Conservation (phyloP, 2,797 vertebrate genomes). For the Amazona ochrocephala region DNA sequence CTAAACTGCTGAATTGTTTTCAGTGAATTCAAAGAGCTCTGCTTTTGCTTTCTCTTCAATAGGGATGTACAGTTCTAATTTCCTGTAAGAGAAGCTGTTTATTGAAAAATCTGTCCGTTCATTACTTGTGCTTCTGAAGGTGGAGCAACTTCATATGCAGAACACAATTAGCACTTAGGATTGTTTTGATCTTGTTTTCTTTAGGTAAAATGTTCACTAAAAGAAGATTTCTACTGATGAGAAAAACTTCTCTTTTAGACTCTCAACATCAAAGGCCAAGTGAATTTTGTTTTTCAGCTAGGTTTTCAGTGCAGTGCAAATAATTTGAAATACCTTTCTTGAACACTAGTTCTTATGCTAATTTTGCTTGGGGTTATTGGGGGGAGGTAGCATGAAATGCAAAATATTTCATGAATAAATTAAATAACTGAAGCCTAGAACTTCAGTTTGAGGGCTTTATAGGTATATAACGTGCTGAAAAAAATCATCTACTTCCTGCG, state of each 20-base stretch:
- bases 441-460: background rate
- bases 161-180: slow-evolving; percentile 45
- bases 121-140: slow-evolving; percentile 17
- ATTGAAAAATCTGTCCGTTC: background rate
- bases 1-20: background rate
- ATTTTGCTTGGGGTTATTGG: background rate
- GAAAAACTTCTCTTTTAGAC: slow-evolving; percentile 2
- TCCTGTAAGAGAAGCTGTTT: slow-evolving; percentile 5
- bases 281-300: background rate
- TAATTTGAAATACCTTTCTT: slow-evolving; percentile 23
- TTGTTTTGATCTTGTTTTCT: slow-evolving; percentile 53
- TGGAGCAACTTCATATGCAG: slow-evolving; percentile 14
- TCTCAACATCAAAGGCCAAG: background rate
- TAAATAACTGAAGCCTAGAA: background rate
- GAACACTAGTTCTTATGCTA: background rate
- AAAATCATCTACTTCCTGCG: background rate
- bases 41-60: background rate
- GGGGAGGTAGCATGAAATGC: background rate
- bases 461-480: background rate
- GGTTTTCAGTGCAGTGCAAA: background rate
- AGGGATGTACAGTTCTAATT: background rate
- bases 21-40: background rate
- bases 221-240: background rate
- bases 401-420: slow-evolving; percentile 2
- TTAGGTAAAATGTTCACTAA: slow-evolving; percentile 23